Base-by-base conservation (phyloP, 2,113 vertebrate species). In the Tachuris rubrigastra region DNA sequence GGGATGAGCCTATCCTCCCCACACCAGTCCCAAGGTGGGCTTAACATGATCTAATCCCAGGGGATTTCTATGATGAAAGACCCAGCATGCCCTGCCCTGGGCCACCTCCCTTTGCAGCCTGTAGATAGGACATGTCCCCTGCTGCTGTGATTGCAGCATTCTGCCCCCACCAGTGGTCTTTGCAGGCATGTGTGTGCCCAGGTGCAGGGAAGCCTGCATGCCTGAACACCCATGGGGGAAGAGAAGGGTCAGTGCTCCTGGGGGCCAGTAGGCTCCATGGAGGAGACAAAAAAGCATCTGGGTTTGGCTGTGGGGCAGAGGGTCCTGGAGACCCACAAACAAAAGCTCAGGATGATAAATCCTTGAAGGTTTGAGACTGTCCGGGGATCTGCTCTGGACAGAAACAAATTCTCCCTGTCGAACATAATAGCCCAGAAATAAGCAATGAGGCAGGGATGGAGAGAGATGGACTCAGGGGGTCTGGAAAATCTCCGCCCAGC, bases 331-430 rank as follows among this genome's bases (percentile, higher is more conserved):
- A 81, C 65, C 88, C 85, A 92, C 92, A 97, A 96, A 97, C 96
- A 97, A 96, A 92, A 81, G 73, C 56, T 93, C 92, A 92, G 89
- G 56, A 94, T 95, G 96, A 97, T 93, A 74, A 96, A 96, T 97
- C 60, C 76, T 52, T 52, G 21, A 58, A 75, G 65, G 60, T 71
- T 93, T 95, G 93, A 96, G 60, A 68, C 56, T 92, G 83, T 89
- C 88, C 1, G 79, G 96, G 31, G 18, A 87, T 93, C 83, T 90
- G 83, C 76, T 94, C 69, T 0, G 20, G 90, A 92, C 83, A 95
- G 86, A 89, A 96, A 96, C 80, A 93, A 96, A 96, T 95, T 94
- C 65, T 93, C 76, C 56, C 86, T 87, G 96, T 95, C 12, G 31
- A 95, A 90, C 44, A 18, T 85, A 96, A 97, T 42, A 85, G 90